Evolutionary conservation across 2,888 invertebrate species (phyloP).

Genomic region (Ecdyonurus torrentis): DNA sequence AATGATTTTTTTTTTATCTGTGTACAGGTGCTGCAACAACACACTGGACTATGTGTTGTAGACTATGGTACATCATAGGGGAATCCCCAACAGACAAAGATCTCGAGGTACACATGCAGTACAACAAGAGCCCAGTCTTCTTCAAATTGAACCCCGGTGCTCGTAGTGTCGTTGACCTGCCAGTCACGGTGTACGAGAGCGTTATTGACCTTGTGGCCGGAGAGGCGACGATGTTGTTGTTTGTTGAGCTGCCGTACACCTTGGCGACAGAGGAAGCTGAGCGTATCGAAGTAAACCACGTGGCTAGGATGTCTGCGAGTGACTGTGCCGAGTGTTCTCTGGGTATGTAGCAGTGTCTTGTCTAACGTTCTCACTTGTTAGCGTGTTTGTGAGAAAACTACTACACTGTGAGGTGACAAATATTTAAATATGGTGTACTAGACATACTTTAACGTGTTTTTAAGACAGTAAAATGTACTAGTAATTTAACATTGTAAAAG

Average conservation of each 20-base stretch:
- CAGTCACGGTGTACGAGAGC: slow-evolving; percentile 84
- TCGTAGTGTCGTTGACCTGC: slow-evolving; percentile 72
- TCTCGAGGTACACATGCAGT: slow-evolving; percentile 83
- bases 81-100: slow-evolving; percentile 55
- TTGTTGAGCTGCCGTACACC: slow-evolving; percentile 84
- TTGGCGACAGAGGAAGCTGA: slow-evolving; percentile 97
- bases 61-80: slow-evolving; percentile 96
- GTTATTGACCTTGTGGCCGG: slow-evolving; percentile 89
- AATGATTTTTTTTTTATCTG: no score
- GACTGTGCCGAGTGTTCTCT: slow-evolving; percentile 78
- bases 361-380: no score
- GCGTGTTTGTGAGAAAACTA: no score
- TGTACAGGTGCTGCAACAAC: no score
- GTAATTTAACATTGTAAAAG: no score
- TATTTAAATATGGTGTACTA: no score
- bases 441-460: no score
- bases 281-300: slow-evolving; percentile 96
- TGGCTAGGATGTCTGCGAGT: slow-evolving; percentile 82
- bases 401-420: no score
- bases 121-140: slow-evolving; percentile 90
- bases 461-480: no score
- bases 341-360: no score
- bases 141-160: slow-evolving; percentile 80
- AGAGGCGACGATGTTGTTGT: slow-evolving; percentile 84
- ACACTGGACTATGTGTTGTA: no score